A percentile compares a stretch with the other conserved stretches of the same genome.
phyloP scores from a whole-genome alignment of 2,797 vertebrate genomes.

The Euthynnus affinis region DNA sequence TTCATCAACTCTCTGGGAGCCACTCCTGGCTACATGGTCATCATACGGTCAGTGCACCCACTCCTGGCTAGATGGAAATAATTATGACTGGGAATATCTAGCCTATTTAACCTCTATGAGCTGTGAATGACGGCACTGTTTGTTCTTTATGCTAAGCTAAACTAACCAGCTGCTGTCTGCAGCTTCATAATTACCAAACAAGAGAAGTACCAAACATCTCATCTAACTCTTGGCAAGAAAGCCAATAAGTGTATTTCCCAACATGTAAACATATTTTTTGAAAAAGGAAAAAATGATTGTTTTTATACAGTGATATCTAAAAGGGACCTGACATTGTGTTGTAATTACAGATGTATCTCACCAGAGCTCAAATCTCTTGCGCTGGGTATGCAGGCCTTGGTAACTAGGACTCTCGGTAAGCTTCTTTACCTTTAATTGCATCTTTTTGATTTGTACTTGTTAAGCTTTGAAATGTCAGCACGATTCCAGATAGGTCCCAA shows the following conservation, averaged over 20 bases:
- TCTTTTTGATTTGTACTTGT: background rate
- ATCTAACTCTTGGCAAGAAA: no score
- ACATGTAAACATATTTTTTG: background rate
- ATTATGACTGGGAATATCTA: background rate
- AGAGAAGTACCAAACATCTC: no score
- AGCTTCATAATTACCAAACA: no score
- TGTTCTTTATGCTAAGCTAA: no score
- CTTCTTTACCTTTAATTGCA: background rate
- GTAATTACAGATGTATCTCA: conserved; percentile 85
- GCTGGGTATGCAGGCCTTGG: conserved; percentile 87
- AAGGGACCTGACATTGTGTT: conserved; percentile 7
- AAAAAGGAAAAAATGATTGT: background rate
- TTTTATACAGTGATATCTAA: background rate
- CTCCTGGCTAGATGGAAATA: background rate
- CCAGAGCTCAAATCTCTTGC: conserved; percentile 93
- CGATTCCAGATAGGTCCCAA: background rate
- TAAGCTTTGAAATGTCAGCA: background rate
- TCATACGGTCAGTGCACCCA: conserved; percentile 87
- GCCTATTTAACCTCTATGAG: background rate
- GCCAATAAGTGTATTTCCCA: no score
- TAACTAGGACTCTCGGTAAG: conserved; percentile 89
- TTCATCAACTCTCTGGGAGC: conserved; percentile 92
- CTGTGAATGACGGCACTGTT: background rate
- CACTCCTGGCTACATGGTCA: conserved; percentile 94
- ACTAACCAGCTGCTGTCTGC: no score